Percentiles rank a stretch among this genome's conserved stretches.
These are phyloP conservation scores for Calonectris borealis DNA, from an alignment of 2,113 vertebrate species.

Conservation along the genomic window DNA sequence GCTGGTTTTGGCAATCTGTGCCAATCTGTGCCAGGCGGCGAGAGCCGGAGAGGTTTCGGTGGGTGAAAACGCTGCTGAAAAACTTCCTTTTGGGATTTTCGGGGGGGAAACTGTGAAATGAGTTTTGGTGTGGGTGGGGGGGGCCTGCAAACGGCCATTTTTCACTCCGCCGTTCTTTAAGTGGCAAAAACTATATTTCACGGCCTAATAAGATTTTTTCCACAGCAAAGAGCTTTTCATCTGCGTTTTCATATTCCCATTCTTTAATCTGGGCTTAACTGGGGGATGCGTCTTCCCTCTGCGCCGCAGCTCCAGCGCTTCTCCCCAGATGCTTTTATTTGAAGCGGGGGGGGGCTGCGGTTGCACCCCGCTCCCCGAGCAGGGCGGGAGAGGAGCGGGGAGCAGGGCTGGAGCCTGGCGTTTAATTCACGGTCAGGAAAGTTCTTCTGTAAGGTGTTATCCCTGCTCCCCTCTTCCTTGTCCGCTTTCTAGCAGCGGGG, in stretches of 20 bases:
- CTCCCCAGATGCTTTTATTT: not conserved
- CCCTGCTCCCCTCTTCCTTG: not conserved
- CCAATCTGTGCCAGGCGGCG: fast-evolving
- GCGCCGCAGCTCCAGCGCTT: not conserved
- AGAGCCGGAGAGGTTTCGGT: fast-evolving
- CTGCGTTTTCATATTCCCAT: not conserved
- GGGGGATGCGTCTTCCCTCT: not conserved
- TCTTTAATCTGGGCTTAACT: not conserved
- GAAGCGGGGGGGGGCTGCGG: not conserved
- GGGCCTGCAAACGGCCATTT: not conserved
- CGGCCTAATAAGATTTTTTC: not conserved
- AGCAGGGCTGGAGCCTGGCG: not conserved
- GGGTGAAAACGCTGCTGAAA: not conserved
- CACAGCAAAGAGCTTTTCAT: not conserved
- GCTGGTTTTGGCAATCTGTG: not conserved
- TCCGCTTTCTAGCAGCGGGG: not conserved
- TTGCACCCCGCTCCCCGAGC: no score
- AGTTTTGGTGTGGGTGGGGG: not conserved
- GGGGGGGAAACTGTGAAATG: not conserved
- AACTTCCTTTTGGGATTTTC: not conserved
- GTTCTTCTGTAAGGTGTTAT: not conserved
- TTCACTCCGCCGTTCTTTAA: not conserved
- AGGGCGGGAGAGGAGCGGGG: not conserved
- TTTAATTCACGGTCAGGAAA: not conserved
- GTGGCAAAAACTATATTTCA: not conserved